These are phyloP conservation scores for Poeciliopsis occidentalis DNA, from an alignment of 2,113 vertebrate species.

Conservation along the genomic window DNA sequence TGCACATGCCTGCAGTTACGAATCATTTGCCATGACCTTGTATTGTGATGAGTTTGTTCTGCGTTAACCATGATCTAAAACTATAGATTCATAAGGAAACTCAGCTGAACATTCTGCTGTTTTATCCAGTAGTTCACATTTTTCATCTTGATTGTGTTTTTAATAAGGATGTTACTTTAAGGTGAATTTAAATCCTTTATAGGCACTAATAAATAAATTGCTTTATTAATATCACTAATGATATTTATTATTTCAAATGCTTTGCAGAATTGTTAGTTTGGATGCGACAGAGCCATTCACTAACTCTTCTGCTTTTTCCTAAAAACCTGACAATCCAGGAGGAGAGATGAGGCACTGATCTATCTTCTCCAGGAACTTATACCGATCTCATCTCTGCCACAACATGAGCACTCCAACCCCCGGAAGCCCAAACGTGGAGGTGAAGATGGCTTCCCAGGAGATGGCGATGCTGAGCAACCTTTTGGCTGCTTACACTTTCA, in stretches of 20 bases:
- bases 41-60: too few relatives aligned
- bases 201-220: too few relatives aligned
- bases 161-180: background rate
- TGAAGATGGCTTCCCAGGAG: conserved; percentile 76
- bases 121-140: too few relatives aligned
- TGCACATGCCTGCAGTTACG: too few relatives aligned
- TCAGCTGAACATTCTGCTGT: too few relatives aligned
- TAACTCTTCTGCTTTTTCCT: background rate
- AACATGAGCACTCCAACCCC: conserved; percentile 73
- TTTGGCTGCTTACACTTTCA: conserved; percentile 89
- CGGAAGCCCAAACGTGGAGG: conserved; percentile 76
- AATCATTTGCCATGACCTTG: too few relatives aligned
- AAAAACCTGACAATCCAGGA: background rate
- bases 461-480: conserved; percentile 94
- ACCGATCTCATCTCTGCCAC: conserved; percentile 15
- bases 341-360: conserved; percentile 12
- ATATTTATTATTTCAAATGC: too few relatives aligned
- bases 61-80: too few relatives aligned
- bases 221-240: too few relatives aligned
- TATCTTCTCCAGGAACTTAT: conserved; percentile 20
- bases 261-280: background rate
- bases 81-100: too few relatives aligned
- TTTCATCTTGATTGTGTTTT: too few relatives aligned
- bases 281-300: background rate
- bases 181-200: background rate